These are phyloP conservation scores for Exephanes ischioxanthus DNA, from an alignment of 2,888 invertebrate species.

Conservation along the genomic window DNA sequence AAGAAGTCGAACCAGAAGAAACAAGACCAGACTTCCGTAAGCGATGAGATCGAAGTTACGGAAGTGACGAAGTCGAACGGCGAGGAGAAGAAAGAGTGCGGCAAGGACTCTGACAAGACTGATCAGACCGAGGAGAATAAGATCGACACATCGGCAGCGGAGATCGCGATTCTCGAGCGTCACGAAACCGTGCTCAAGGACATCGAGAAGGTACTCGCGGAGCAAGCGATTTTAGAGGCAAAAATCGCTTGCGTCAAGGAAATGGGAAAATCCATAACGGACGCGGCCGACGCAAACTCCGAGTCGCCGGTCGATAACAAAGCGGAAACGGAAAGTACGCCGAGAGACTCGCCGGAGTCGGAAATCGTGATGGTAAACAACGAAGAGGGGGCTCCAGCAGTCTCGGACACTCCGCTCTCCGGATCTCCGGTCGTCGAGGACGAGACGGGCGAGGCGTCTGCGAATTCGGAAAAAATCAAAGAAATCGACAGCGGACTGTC, in stretches of 20 bases:
- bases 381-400: background rate
- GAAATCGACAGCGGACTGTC: conserved; percentile 8
- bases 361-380: background rate
- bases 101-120: conserved; percentile 1
- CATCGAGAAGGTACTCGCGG: conserved; percentile 56
- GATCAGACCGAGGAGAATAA: conserved; percentile 13
- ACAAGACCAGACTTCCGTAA: conserved; percentile 4
- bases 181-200: conserved; percentile 57
- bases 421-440: background rate
- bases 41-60: background rate
- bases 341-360: background rate
- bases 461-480: background rate
- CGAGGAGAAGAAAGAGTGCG: conserved; percentile 7
- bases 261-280: conserved; percentile 34
- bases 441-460: background rate
- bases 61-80: conserved; percentile 14
- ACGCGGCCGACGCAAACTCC: background rate
- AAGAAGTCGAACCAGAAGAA: conserved; percentile 55
- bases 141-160: conserved; percentile 33
- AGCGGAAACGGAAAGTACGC: background rate
- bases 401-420: background rate
- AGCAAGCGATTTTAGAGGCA: conserved; percentile 52
- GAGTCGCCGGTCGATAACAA: background rate
- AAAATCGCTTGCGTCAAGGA: conserved; percentile 55
- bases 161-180: conserved; percentile 53